phyloP scores from a whole-genome alignment of 2,113 vertebrate species.

The Pluvianellus socialis region DNA sequence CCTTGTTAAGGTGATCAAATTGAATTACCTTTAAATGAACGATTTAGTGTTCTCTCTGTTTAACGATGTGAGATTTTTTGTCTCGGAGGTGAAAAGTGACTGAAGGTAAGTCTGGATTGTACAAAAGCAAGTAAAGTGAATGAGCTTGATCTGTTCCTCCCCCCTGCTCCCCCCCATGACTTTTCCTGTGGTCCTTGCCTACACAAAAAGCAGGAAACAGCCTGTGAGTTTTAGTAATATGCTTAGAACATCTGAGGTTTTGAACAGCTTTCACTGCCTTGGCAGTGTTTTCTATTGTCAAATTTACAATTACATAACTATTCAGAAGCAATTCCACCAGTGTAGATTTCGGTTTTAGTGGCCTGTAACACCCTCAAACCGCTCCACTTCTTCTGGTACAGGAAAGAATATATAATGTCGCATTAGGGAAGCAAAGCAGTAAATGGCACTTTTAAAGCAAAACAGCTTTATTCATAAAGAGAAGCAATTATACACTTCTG shows the following conservation, averaged over 20 bases:
- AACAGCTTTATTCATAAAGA: neutral
- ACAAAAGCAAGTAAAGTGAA: neutral
- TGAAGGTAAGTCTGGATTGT: neutral
- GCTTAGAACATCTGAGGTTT: neutral
- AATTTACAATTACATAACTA: neutral
- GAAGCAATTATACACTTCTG: neutral
- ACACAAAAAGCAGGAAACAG: neutral
- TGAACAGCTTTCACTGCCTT: neutral
- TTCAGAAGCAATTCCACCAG: neutral
- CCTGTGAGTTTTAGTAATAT: neutral
- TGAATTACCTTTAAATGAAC: neutral
- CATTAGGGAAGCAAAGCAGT: neutral
- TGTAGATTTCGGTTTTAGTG: neutral
- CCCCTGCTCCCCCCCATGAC: neutral
- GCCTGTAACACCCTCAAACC: neutral
- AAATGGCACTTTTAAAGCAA: neutral
- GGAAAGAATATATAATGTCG: neutral
- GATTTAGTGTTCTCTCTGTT: neutral
- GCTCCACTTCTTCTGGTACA: neutral
- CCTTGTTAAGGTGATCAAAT: neutral
- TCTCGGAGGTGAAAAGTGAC: neutral
- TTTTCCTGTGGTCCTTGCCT: neutral
- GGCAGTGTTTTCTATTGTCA: neutral
- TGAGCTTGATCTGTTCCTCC: neutral
- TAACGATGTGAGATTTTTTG: neutral